These are phyloP conservation scores for Cheilinus undulatus DNA, from an alignment of 2,113 vertebrate species.

Conservation along the genomic window DNA sequence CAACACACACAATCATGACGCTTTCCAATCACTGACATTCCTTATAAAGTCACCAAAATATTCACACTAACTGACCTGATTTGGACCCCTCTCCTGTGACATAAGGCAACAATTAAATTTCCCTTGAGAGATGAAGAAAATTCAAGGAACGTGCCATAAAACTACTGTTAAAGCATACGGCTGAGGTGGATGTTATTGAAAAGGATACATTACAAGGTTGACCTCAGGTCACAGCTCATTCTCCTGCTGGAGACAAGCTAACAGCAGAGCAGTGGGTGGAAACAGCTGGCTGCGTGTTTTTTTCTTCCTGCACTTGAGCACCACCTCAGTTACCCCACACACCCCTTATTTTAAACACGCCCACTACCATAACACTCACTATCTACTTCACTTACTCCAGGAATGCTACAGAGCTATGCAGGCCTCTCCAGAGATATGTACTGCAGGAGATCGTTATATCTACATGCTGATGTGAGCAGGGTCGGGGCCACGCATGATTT, in stretches of 20 bases:
- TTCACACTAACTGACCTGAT: slow-evolving; percentile 39
- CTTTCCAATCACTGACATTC: slow-evolving; percentile 47
- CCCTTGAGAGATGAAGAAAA: slow-evolving; percentile 64
- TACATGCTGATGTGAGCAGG: slow-evolving; percentile 5
- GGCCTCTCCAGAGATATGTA: slow-evolving; percentile 36
- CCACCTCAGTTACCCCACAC: slow-evolving; percentile 55
- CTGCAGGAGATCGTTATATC: slow-evolving; percentile 30
- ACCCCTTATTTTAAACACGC: slow-evolving; percentile 52
- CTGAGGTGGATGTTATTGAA: slow-evolving; percentile 80
- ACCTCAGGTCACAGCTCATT: slow-evolving; percentile 70
- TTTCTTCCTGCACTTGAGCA: slow-evolving; percentile 37
- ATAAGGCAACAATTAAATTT: slow-evolving; percentile 68
- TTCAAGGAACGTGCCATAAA: slow-evolving; percentile 67
- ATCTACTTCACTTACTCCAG: slow-evolving; percentile 62
- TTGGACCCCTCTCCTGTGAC: slow-evolving; percentile 53
- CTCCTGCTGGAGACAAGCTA: slow-evolving; percentile 47
- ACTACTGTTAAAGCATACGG: slow-evolving; percentile 63
- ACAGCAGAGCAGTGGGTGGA: slow-evolving; percentile 46
- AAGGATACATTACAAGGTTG: slow-evolving; percentile 77
- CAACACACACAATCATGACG: slow-evolving; percentile 5
- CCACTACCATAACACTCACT: slow-evolving; percentile 57
- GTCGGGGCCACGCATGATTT: slow-evolving; percentile 21
- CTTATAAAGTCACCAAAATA: slow-evolving; percentile 27
- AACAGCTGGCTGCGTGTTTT: slow-evolving; percentile 57
- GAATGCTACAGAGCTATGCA: slow-evolving; percentile 68